Evolutionary conservation across 2,888 invertebrate species (phyloP).

Genomic region (Drosophila greeni): DNA sequence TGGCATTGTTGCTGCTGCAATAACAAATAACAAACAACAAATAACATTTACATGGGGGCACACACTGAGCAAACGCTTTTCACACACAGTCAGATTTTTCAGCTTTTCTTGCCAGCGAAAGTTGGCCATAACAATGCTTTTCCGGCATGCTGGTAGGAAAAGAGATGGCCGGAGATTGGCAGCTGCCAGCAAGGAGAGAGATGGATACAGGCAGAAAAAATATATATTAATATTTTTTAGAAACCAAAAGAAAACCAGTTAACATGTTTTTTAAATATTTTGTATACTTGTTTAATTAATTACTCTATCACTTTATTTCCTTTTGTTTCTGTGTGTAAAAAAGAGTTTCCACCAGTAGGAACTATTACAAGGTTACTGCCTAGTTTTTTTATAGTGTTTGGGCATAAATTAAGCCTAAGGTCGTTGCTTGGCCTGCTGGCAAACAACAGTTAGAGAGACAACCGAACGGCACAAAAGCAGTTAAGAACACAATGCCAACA

Average conservation of each 20-base stretch:
- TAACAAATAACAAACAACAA: slow-evolving; percentile 20
- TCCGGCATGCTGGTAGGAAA: slow-evolving; percentile 54
- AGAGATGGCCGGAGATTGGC: slow-evolving; percentile 35
- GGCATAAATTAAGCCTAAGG: slow-evolving; percentile 69
- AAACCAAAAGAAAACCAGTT: fast-evolving
- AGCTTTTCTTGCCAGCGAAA: slow-evolving; percentile 69
- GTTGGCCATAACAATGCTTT: slow-evolving; percentile 71
- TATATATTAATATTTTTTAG: neutral
- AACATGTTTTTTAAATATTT: fast-evolving
- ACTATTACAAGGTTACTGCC: slow-evolving; percentile 64
- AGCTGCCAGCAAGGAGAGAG: slow-evolving; percentile 29
- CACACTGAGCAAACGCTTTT: slow-evolving; percentile 53
- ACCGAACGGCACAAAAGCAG: slow-evolving; percentile 67
- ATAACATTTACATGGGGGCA: slow-evolving; percentile 56
- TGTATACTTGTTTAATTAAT: neutral
- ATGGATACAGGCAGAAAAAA: slow-evolving; percentile 8
- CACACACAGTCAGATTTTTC: slow-evolving; percentile 48
- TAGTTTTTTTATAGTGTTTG: slow-evolving; percentile 24
- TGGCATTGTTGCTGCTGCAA: slow-evolving; percentile 32
- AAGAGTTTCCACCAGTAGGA: slow-evolving; percentile 33
- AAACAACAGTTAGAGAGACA: slow-evolving; percentile 59
- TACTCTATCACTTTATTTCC: no score
- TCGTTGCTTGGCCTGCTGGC: slow-evolving; percentile 39
- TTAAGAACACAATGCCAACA: slow-evolving; percentile 58
- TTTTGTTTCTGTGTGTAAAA: neutral